These are phyloP conservation scores for Diuraphis noxia DNA, from an alignment of 1,140 invertebrate species.

Conservation along the genomic window DNA sequence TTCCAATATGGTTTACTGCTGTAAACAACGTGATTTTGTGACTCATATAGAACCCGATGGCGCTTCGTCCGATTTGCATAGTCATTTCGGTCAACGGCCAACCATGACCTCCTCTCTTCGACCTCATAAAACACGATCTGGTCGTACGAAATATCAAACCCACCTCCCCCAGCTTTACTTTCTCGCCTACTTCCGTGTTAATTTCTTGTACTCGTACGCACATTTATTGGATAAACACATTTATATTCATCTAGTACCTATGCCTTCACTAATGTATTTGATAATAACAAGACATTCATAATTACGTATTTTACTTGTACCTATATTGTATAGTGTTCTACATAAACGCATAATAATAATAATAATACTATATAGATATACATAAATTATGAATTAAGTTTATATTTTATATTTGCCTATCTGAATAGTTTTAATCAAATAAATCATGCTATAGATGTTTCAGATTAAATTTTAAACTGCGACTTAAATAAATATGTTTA, in stretches of 20 bases:
- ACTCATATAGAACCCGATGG: conserved; percentile 30
- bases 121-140: conserved; percentile 44
- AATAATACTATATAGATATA: background rate
- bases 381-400: background rate
- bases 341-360: background rate
- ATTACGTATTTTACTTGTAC: background rate
- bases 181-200: conserved; percentile 25
- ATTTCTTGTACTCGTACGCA: background rate
- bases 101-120: conserved; percentile 49
- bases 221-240: background rate
- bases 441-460: background rate
- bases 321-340: background rate
- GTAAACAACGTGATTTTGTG: background rate
- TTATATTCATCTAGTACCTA: conserved; percentile 13
- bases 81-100: conserved; percentile 53
- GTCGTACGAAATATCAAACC: background rate
- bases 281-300: background rate
- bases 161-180: conserved; percentile 36
- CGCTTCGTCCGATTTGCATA: conserved; percentile 47
- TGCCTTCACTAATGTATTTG: background rate
- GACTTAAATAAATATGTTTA: background rate
- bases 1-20: conserved; percentile 3
- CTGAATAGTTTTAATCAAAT: background rate
- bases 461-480: background rate
- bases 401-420: background rate